These are phyloP conservation scores for Scaptodrosophila lebanonensis DNA, from an alignment of 1,140 invertebrate genomes.

Conservation along the genomic window DNA sequence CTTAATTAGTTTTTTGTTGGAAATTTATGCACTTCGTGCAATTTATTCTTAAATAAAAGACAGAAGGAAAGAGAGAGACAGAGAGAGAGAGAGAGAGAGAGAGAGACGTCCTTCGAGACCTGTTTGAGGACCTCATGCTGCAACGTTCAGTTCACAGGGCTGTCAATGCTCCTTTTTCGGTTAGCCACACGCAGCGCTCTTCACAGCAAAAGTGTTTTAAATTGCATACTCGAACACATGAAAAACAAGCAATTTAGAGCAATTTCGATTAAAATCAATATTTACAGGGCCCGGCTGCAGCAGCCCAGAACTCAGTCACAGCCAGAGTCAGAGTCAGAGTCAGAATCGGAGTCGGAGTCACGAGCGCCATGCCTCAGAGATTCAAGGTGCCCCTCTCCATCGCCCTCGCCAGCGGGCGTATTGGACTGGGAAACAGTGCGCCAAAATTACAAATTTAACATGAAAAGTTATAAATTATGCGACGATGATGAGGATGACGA, in stretches of 20 bases:
- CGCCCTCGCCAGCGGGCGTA: neutral
- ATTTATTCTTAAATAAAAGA: no score
- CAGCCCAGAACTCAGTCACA: neutral
- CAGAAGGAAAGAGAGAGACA: no score
- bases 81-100: no score
- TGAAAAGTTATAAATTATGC: slow-evolving; percentile 74
- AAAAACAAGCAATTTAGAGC: slow-evolving; percentile 64
- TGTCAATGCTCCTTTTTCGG: neutral
- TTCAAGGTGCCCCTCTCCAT: no score
- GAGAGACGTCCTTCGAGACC: no score
- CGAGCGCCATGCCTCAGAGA: slow-evolving; percentile 28
- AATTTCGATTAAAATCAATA: slow-evolving; percentile 75
- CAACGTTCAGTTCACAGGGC: no score
- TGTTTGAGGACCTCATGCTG: no score
- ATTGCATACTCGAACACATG: slow-evolving; percentile 39
- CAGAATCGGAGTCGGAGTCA: slow-evolving; percentile 10
- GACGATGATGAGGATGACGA: slow-evolving; percentile 35
- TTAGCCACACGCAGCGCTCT: slow-evolving; percentile 16
- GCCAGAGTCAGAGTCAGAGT: no score
- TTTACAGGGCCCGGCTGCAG: slow-evolving; percentile 32
- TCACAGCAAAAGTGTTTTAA: slow-evolving; percentile 69
- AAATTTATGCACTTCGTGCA: no score
- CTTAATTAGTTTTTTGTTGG: no score
- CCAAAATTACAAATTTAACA: slow-evolving; percentile 73
- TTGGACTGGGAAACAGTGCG: slow-evolving; percentile 23